Conservation (phyloP, 1,140 invertebrate genomes). For the Colletes gigas region DNA sequence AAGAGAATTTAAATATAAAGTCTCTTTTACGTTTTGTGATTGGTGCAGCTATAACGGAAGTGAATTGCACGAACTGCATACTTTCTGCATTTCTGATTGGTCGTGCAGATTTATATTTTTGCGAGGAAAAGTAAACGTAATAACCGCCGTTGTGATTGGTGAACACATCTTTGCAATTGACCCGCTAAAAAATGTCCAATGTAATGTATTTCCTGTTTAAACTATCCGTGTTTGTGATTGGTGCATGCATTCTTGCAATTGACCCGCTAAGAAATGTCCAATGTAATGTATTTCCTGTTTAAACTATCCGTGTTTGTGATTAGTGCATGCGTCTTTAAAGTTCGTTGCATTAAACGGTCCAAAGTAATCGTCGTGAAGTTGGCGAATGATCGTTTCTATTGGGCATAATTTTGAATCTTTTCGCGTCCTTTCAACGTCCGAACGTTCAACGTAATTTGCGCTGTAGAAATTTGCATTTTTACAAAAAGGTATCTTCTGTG, state of each 20-base stretch:
- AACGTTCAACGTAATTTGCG: slow-evolving; percentile 75
- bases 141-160: no score
- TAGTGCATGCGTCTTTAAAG: slow-evolving; percentile 90
- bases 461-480: slow-evolving; percentile 81
- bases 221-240: slow-evolving; percentile 46
- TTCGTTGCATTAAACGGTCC: slow-evolving; percentile 89
- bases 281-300: background rate
- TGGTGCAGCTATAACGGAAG: no score
- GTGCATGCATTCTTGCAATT: slow-evolving; percentile 85
- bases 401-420: slow-evolving; percentile 86
- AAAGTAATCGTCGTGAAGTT: slow-evolving; percentile 93
- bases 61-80: no score
- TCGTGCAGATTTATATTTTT: no score
- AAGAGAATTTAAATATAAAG: no score
- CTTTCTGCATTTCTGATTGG: no score
- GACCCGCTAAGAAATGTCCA: no score
- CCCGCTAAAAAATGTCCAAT: background rate
- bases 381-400: slow-evolving; percentile 91
- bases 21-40: no score
- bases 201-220: background rate
- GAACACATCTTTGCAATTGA: background rate
- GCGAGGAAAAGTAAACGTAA: no score
- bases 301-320: slow-evolving; percentile 37
- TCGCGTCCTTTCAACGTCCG: slow-evolving; percentile 75
- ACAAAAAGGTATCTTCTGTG: slow-evolving; percentile 91